These are phyloP conservation scores for Macroteleia sp. DNA, from an alignment of 2,888 invertebrate species.

Conservation along the genomic window DNA sequence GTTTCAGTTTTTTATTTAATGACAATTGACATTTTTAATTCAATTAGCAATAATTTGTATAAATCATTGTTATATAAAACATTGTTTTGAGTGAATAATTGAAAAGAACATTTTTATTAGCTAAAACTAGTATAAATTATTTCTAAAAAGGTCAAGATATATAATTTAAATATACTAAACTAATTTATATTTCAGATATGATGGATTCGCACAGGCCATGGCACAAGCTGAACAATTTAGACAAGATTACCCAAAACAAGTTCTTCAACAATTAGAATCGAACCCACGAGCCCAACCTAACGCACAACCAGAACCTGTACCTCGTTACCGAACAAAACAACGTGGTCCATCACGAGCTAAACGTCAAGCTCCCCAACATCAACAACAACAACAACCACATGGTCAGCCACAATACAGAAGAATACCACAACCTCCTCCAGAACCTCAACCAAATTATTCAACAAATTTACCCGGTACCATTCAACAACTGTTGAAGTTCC, in stretches of 20 bases:
- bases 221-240: slow-evolving; percentile 69
- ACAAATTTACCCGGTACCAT: slow-evolving; percentile 75
- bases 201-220: slow-evolving; percentile 61
- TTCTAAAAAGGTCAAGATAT: too few species aligned
- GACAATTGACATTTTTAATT: too few species aligned
- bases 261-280: slow-evolving; percentile 58
- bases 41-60: too few species aligned
- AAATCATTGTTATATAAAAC: too few species aligned
- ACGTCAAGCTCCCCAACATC: slow-evolving; percentile 71
- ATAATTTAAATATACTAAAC: too few species aligned
- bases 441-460: slow-evolving; percentile 75
- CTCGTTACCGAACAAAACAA: slow-evolving; percentile 71
- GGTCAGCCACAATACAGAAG: slow-evolving; percentile 72
- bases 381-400: slow-evolving; percentile 67
- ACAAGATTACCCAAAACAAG: slow-evolving; percentile 69
- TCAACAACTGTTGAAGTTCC: slow-evolving; percentile 76
- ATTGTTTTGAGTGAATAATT: too few species aligned
- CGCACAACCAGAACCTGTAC: slow-evolving; percentile 59
- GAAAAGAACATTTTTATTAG: too few species aligned
- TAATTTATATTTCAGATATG: too few species aligned
- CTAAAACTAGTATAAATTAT: too few species aligned
- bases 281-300: too few species aligned
- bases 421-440: slow-evolving; percentile 72
- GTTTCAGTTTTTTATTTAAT: too few species aligned
- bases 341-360: slow-evolving; percentile 70